Conservation (phyloP, 2,888 invertebrate genomes). For the Dorcus hopei region DNA sequence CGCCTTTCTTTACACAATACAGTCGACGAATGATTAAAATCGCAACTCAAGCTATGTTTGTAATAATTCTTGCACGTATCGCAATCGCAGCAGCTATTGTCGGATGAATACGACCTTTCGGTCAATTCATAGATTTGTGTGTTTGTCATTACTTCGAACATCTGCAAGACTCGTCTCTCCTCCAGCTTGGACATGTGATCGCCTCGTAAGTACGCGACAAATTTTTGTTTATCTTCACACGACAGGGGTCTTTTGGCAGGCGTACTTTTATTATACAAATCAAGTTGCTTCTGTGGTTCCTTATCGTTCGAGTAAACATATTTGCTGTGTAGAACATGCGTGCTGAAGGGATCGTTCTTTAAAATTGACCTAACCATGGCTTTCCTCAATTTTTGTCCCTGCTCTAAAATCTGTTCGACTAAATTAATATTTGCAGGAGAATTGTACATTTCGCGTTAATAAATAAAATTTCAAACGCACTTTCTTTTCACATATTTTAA, state of each 20-base stretch:
- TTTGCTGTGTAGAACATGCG: constrained; percentile 28
- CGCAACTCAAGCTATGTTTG: constrained; percentile 21
- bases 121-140: constrained; percentile 41
- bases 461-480: background rate
- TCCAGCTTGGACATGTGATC: constrained; percentile 46
- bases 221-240: constrained; percentile 29
- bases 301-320: constrained; percentile 4
- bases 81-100: constrained; percentile 37
- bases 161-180: constrained; percentile 46
- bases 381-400: constrained; percentile 44
- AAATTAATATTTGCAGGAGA: constrained; percentile 6
- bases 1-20: constrained; percentile 8
- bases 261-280: no score
- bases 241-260: constrained; percentile 8
- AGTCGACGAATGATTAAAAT: constrained; percentile 15
- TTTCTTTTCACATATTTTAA: background rate
- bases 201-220: constrained; percentile 44
- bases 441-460: no score
- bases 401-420: constrained; percentile 37
- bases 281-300: background rate
- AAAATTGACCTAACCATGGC: constrained; percentile 47
- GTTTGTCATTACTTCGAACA: constrained; percentile 46
- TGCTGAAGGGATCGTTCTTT: constrained; percentile 43
- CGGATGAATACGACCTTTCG: constrained; percentile 29
- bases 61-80: constrained; percentile 41